These are phyloP conservation scores for Papilio demoleus DNA, from an alignment of 2,888 invertebrate genomes.

Conservation along the genomic window DNA sequence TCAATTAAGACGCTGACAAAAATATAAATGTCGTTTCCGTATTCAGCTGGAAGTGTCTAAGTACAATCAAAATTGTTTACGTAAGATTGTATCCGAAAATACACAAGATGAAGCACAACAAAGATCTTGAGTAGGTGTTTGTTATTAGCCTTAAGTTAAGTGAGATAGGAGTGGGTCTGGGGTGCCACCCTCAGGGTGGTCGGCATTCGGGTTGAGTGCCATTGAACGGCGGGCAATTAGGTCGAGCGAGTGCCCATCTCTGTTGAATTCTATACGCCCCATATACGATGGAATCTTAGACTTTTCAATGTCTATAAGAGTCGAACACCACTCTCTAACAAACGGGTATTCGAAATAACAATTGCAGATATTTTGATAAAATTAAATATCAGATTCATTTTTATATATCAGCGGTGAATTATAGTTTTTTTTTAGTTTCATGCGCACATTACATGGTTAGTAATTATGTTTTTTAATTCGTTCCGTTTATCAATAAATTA, in stretches of 20 bases:
- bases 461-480: too few relatives aligned
- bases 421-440: too few relatives aligned
- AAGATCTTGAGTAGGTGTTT: conserved; percentile 50
- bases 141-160: conserved; percentile 56
- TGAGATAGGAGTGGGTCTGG: conserved; percentile 47
- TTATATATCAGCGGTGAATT: too few relatives aligned
- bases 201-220: conserved; percentile 73
- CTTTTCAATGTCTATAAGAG: conserved; percentile 39
- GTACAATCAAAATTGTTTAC: too few relatives aligned
- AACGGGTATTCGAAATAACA: conserved; percentile 22
- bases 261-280: conserved; percentile 53
- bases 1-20: too few relatives aligned
- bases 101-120: conserved; percentile 34
- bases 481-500: not conserved
- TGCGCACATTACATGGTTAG: too few relatives aligned
- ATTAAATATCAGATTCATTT: too few relatives aligned
- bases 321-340: too few relatives aligned
- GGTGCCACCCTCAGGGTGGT: conserved; percentile 56
- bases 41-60: too few relatives aligned
- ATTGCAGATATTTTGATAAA: not conserved
- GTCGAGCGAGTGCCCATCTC: conserved; percentile 66
- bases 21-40: too few relatives aligned
- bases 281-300: conserved; percentile 55
- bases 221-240: conserved; percentile 76
- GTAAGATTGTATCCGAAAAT: conserved; percentile 4